Conservation (phyloP, 2,888 invertebrate species). For the Atethmia centrago region DNA sequence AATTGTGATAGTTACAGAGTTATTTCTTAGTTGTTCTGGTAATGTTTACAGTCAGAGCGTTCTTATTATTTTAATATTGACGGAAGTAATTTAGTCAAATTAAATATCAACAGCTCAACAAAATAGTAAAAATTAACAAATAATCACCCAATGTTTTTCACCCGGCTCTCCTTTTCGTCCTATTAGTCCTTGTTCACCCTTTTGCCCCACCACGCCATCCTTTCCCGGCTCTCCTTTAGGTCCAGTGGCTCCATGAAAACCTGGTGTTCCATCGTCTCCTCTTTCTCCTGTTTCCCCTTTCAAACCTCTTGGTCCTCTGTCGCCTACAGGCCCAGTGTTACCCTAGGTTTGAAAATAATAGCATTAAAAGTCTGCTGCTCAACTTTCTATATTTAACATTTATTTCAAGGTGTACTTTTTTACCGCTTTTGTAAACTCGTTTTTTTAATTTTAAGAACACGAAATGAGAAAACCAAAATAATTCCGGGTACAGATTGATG, state of each 20-base stretch:
- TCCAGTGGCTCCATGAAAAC: conserved; percentile 31
- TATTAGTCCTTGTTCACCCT: conserved; percentile 92
- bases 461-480: background rate
- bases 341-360: conserved; percentile 87
- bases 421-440: accelerated
- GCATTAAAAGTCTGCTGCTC: background rate
- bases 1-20: background rate
- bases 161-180: conserved; percentile 93
- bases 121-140: background rate
- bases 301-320: conserved; percentile 91
- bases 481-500: background rate
- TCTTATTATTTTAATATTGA: background rate
- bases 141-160: conserved; percentile 80
- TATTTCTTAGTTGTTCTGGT: background rate
- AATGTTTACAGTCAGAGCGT: background rate
- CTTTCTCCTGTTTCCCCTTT: conserved; percentile 91
- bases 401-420: background rate
- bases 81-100: too few species aligned
- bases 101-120: background rate
- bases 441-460: background rate
- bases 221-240: conserved; percentile 64
- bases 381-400: background rate
- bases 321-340: conserved; percentile 91
- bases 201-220: conserved; percentile 91
- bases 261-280: conserved; percentile 41